Conservation (phyloP, 2,113 vertebrate species). For the Eonycteris spelaea region DNA sequence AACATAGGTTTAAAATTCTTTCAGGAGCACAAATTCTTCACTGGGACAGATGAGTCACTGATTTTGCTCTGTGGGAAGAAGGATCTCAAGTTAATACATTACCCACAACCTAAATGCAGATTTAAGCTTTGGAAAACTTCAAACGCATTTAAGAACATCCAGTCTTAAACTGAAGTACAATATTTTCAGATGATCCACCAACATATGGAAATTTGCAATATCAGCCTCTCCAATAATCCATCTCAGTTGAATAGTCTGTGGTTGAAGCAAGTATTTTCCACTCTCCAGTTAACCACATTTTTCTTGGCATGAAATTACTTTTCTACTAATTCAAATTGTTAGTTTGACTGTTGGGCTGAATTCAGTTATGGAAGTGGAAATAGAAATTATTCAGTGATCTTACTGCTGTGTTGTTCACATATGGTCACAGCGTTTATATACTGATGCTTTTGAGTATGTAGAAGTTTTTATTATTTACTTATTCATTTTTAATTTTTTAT, state of each 20-base stretch:
- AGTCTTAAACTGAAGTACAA: constrained; percentile 12
- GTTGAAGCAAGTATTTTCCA: constrained; percentile 49
- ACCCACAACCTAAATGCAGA: constrained; percentile 6
- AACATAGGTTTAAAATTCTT: constrained; percentile 50
- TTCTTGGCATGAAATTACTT: constrained; percentile 47
- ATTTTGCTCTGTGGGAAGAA: constrained; percentile 45
- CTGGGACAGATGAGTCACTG: constrained; percentile 40
- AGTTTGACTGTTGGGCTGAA: not conserved
- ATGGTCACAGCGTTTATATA: not conserved
- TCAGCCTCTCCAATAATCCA: not conserved
- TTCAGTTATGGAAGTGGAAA: not conserved
- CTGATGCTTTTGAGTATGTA: not conserved
- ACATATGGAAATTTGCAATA: not conserved
- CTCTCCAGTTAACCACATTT: constrained; percentile 15
- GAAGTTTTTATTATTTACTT: not conserved
- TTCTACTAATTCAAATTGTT: constrained; percentile 53
- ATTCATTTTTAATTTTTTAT: not conserved
- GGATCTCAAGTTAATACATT: not conserved
- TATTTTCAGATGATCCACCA: constrained; percentile 48
- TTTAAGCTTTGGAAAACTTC: constrained; percentile 49
- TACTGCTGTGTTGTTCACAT: not conserved
- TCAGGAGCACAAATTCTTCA: constrained; percentile 38
- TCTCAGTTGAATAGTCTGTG: constrained; percentile 32
- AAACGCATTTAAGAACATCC: constrained; percentile 21
- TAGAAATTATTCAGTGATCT: constrained; percentile 4